Percentiles rank a stretch among this genome's conserved stretches.
Evolutionary conservation across 2,888 invertebrate species (phyloP).

Genomic region (Tupiocoris notatus): DNA sequence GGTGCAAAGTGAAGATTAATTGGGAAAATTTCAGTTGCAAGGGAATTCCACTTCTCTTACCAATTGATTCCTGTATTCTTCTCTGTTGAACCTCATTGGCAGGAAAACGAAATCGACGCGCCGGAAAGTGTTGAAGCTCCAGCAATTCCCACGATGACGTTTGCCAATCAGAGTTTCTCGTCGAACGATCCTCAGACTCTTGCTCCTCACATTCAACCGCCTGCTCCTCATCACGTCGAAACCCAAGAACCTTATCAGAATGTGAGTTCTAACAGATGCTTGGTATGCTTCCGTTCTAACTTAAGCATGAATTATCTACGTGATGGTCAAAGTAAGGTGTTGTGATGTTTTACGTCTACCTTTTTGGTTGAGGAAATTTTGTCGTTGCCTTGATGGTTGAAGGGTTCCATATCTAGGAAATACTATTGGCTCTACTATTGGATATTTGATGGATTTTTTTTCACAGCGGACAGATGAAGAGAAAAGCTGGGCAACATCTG

Average conservation of each 20-base stretch:
- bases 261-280: constrained; percentile 21
- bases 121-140: constrained; percentile 57
- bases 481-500: constrained; percentile 42
- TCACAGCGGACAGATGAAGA: constrained; percentile 46
- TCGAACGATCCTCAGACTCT: constrained; percentile 53
- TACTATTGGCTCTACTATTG: too few species aligned
- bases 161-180: constrained; percentile 76
- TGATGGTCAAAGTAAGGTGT: too few species aligned
- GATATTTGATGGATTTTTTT: too few species aligned
- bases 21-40: too few species aligned
- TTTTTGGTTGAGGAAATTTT: too few species aligned
- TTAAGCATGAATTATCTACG: too few species aligned
- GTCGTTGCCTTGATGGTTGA: too few species aligned
- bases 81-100: constrained; percentile 57
- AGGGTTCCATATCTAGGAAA: too few species aligned
- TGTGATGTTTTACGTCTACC: too few species aligned
- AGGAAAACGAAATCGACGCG: constrained; percentile 86
- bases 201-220: neutral
- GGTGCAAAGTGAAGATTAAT: too few species aligned
- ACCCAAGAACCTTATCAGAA: constrained; percentile 42
- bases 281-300: neutral
- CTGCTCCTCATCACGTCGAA: constrained; percentile 33
- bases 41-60: constrained; percentile 7
- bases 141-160: constrained; percentile 76
- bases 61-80: constrained; percentile 56